Percentiles rank a stretch among this genome's conserved stretches.
Conservation (phyloP, 2,113 vertebrate genomes). For the Caranx ignobilis region DNA sequence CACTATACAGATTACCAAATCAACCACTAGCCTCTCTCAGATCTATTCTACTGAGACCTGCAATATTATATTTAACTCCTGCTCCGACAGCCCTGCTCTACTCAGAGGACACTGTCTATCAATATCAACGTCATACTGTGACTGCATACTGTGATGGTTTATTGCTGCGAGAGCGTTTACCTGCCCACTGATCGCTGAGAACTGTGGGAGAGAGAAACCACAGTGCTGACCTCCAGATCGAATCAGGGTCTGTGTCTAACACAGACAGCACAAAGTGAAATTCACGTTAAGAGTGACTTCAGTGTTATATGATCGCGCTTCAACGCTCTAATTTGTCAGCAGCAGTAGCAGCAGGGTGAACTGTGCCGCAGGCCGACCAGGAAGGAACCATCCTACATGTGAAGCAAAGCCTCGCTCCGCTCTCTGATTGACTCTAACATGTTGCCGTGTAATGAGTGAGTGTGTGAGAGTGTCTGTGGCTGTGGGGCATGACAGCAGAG, state of each 20-base stretch:
- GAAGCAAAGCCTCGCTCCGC: constrained; percentile 20
- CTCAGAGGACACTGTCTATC: constrained; percentile 10
- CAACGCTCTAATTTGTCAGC: constrained; percentile 9
- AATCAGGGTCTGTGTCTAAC: neutral
- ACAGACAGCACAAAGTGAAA: neutral
- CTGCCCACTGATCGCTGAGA: neutral
- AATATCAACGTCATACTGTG: neutral
- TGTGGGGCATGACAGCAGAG: constrained; percentile 40
- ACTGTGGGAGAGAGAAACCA: neutral
- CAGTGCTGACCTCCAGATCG: neutral
- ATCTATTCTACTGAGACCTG: constrained; percentile 35
- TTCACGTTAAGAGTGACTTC: neutral
- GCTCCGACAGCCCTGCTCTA: neutral
- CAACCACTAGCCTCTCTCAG: constrained; percentile 19
- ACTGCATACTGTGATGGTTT: neutral
- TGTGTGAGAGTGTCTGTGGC: constrained; percentile 42
- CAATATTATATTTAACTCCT: constrained; percentile 35
- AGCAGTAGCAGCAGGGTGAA: constrained; percentile 18
- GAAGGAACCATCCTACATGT: constrained; percentile 12
- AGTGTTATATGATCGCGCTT: neutral
- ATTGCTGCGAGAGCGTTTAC: constrained; percentile 1
- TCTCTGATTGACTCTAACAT: constrained; percentile 41
- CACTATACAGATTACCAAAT: constrained; percentile 43
- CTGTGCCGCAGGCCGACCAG: neutral
- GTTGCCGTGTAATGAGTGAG: constrained; percentile 41